Evolutionary conservation across 2,888 invertebrate species (phyloP).

Genomic region (Caenorhabditis sp.): DNA sequence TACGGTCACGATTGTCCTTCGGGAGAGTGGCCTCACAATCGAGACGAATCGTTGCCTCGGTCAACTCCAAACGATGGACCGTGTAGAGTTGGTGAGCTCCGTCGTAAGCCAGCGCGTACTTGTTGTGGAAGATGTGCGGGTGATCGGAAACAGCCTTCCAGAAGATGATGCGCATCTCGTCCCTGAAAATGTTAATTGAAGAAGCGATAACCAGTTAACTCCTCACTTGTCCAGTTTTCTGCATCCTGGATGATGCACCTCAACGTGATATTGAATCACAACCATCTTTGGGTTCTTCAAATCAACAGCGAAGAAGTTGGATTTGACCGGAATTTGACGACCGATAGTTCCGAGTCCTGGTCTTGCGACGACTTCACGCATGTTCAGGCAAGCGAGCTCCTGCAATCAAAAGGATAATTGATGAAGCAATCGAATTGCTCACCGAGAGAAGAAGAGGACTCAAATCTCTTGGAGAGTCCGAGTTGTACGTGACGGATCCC

Average conservation of each 20-base stretch:
- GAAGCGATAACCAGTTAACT: neutral
- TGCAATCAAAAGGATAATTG: neutral
- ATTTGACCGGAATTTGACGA: conserved; percentile 73
- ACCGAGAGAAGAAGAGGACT: conserved; percentile 67
- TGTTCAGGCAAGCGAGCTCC: conserved; percentile 76
- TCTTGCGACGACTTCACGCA: conserved; percentile 73
- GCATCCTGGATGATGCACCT: conserved; percentile 78
- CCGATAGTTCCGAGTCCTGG: conserved; percentile 76
- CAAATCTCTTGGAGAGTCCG: conserved; percentile 67
- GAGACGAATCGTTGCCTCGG: conserved; percentile 73
- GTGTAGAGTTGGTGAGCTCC: conserved; percentile 80
- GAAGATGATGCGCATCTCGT: conserved; percentile 80
- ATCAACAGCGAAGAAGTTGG: conserved; percentile 80
- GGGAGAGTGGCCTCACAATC: conserved; percentile 75
- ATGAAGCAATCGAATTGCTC: neutral
- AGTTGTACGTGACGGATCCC: conserved; percentile 47
- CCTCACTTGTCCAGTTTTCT: conserved; percentile 78
- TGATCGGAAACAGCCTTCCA: conserved; percentile 78
- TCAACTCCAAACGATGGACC: conserved; percentile 71
- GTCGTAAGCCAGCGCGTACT: conserved; percentile 80
- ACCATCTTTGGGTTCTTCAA: conserved; percentile 72
- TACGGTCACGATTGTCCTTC: conserved; percentile 75
- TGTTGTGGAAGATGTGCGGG: conserved; percentile 75
- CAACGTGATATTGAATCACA: conserved; percentile 81
- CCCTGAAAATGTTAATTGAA: conserved; percentile 68